Base-by-base conservation (phyloP, 2,888 invertebrate genomes). In the Thereva unica region DNA sequence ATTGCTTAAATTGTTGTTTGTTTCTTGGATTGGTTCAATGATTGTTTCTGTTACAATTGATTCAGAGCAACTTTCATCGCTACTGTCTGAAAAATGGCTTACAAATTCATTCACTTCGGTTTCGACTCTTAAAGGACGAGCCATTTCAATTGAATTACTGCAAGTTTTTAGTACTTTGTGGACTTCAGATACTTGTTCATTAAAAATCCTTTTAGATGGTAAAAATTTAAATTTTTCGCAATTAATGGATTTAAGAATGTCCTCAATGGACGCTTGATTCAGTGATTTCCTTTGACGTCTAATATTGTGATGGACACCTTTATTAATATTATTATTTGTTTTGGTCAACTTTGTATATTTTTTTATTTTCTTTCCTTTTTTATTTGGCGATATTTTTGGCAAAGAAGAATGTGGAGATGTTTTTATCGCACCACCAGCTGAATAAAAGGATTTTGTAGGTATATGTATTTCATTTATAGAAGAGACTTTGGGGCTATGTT, bases 141-240 rank as follows among this genome's bases (percentile, higher is more conserved):
- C 79, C 78, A 77, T 77, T 71, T 76, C 74, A 10, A 80, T 78
- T 3, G 80, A 78, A 76, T 80, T 76, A 41, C 72, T 69, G 8
- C 74, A 76, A 4, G 64, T 68, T 4, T 76, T 78, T n/a, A 80
- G 69, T 23, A 78, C 76, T 35, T 72, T 68, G 49, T 79, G 77
- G 1, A 78, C 72, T 57, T 76, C 71, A 55, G 78, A 76, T 50
- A 77, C 75, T 67, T 79, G 76, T 38, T 74, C 74, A 1, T 75
- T 74, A 52, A 77, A 74, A 52, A 75, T 71, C 0, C 78, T 75
- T 53, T 78, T 76, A 0, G 71, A 72, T 3, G 73, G 75, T 6
- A 79, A 63, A 10, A 74, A 73, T 1, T 76, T 76, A 1, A 80
- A 71, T 64, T 76, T 78, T 38, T 78, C 78, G 66, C 77, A 78